Conservation (phyloP, 2,113 vertebrate genomes). For the Cricetomys ansorgei region DNA sequence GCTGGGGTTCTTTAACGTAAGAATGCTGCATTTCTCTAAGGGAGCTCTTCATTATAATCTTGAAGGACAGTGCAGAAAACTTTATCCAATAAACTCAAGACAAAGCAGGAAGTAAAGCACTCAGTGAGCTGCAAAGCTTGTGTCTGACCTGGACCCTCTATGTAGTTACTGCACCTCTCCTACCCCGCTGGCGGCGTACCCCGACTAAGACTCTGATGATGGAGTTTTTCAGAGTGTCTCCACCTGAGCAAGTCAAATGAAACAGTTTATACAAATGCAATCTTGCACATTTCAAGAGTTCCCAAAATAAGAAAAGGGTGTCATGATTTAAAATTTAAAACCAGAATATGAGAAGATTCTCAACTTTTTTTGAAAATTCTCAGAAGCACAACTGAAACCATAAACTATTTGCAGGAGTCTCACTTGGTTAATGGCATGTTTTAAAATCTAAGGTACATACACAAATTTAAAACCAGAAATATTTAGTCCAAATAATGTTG, state of each 20-base stretch:
- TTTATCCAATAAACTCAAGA: not conserved
- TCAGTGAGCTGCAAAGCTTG: not conserved
- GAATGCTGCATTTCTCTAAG: not conserved
- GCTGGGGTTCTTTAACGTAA: not conserved
- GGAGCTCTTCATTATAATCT: not conserved
- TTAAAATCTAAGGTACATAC: not conserved
- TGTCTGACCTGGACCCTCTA: not conserved
- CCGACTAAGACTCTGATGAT: not conserved
- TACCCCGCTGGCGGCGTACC: not conserved
- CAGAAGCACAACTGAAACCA: not conserved
- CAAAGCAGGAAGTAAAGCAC: not conserved
- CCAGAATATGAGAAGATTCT: not conserved
- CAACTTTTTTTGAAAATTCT: not conserved
- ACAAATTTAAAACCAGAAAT: not conserved
- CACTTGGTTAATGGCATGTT: not conserved
- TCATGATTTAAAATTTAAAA: not conserved
- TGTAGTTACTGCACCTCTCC: not conserved
- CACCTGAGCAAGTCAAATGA: not conserved
- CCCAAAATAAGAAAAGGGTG: not conserved
- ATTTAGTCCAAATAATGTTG: not conserved
- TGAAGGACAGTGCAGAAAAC: not conserved
- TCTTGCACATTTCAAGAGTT: not conserved
- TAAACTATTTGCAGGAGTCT: not conserved
- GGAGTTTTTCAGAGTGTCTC: not conserved
- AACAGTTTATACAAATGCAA: not conserved